Base-by-base conservation (phyloP, 2,113 vertebrate genomes). In the Zapornia atra region DNA sequence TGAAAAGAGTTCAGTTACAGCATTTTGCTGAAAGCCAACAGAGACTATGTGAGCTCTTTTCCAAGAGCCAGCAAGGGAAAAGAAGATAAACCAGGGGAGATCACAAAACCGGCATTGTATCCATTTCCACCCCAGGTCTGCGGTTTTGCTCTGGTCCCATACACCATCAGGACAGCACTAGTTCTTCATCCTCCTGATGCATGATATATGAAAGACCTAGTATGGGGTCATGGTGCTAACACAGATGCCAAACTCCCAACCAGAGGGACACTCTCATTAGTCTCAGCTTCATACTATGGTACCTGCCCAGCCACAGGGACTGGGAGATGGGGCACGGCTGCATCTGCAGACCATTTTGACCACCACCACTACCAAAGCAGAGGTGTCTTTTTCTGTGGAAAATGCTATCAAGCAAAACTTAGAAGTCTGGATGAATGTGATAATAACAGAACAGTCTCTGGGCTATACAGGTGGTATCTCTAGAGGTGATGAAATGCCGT, bases 1-100 rank as follows among this genome's bases (percentile, higher is more conserved):
- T 82, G 73, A 82, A 95, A 93, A 92, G 85, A 87, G 46, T 59
- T 93, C 61, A 71, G 56, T 79, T 90, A 61, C 38, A 81, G 40
- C 18, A 50, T 89, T 91, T 82, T 81, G 40, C 50, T 80, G 34
- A 73, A 91, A 89, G 38, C 75, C 53, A 64, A 26, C 54, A 78
- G 56, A 87, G 6, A 42, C 5, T 17, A 61, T 59, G 13, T 64
- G 56, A 88, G 17, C 51, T 86, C 12, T 72, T 92, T 88, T 83
- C 48, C 59, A 94, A 42, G 21, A 90, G 29, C 65, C 53, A 60
- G 34, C 26, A 88, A 64, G 25, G 13, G 16, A 46, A 80, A 75
- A 60, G 29, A 56, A 65, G 48, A 26, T 40, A 51, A 87, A 81
- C 25, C 18, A 65, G 68, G 60, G 54, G 13, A 57, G 10, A 57